Evolutionary conservation across 2,888 invertebrate genomes (phyloP).

Genomic region (Epinotia bilunana): DNA sequence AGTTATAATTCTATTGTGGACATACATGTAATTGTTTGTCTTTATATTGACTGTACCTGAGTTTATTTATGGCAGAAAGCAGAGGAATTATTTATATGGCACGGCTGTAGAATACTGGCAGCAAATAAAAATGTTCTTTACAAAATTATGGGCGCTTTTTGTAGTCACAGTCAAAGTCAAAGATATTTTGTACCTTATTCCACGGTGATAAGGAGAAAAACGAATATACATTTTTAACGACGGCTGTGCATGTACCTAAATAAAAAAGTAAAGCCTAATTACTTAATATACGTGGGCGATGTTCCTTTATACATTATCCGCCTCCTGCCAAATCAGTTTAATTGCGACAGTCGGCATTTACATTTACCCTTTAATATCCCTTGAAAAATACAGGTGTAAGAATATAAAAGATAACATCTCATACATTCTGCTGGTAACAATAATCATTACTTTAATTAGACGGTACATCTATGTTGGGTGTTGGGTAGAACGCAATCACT

Average conservation of each 20-base stretch:
- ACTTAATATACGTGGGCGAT: slow-evolving; percentile 28
- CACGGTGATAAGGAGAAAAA: not conserved
- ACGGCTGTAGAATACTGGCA: not conserved
- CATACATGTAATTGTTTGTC: slow-evolving; percentile 1
- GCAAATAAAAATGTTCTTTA: not conserved
- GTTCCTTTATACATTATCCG: slow-evolving; percentile 33
- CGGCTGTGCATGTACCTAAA: not conserved
- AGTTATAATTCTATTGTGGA: not conserved
- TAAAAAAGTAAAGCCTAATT: slow-evolving; percentile 31
- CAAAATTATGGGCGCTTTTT: not conserved
- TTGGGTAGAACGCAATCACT: slow-evolving; percentile 2
- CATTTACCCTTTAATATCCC: slow-evolving; percentile 10
- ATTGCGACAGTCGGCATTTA: slow-evolving; percentile 23
- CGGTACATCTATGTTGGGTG: slow-evolving; percentile 29
- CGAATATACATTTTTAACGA: not conserved
- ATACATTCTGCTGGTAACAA: slow-evolving; percentile 6
- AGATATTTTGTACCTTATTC: not conserved
- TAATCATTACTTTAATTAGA: slow-evolving; percentile 37
- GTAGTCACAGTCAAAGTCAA: not conserved
- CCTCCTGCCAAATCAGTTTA: slow-evolving; percentile 33
- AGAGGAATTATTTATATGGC: not conserved
- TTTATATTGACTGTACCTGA: not conserved
- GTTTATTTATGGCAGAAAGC: not conserved
- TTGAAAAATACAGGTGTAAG: slow-evolving; percentile 9
- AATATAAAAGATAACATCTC: slow-evolving; percentile 15